These are phyloP conservation scores for Montipora sp. DNA, from an alignment of 64 coral and sea anemone species.

Conservation along the genomic window DNA sequence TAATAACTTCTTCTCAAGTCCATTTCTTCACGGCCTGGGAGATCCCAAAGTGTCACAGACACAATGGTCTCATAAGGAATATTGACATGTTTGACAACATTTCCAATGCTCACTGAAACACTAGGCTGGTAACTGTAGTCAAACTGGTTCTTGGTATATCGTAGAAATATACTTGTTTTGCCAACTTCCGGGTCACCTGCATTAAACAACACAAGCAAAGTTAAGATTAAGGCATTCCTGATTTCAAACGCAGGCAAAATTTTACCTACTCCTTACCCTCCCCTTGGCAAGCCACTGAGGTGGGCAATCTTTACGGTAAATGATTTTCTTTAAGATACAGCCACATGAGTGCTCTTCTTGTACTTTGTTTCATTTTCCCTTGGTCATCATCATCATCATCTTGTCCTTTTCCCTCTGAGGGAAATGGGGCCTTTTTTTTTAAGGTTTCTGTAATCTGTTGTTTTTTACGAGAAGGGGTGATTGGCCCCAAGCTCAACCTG, in stretches of 20 bases:
- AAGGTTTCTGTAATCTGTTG: too few relatives aligned
- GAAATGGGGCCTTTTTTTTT: too few relatives aligned
- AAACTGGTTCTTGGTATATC: conserved; percentile 99
- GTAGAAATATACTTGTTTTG: conserved; percentile 93
- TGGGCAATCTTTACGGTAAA: too few relatives aligned
- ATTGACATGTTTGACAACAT: conserved; percentile 95
- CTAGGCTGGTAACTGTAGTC: conserved; percentile 99
- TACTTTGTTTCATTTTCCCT: too few relatives aligned
- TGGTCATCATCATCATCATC: too few relatives aligned
- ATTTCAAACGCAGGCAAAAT: background rate
- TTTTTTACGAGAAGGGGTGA: too few relatives aligned
- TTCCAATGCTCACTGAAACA: conserved; percentile 92
- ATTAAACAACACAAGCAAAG: background rate
- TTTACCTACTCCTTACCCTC: background rate
- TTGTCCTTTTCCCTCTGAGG: too few relatives aligned
- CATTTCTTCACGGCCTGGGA: conserved; percentile 98
- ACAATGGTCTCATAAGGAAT: conserved; percentile 95
- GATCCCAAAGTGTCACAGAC: conserved; percentile 93
- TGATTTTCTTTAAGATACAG: too few relatives aligned
- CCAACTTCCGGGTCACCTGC: conserved; percentile 94
- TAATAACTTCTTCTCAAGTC: conserved; percentile 97
- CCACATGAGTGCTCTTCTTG: too few relatives aligned
- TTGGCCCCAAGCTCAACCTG: too few relatives aligned
- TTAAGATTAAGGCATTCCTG: too few relatives aligned
- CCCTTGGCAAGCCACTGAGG: too few relatives aligned